Base-by-base conservation (phyloP, 2,888 invertebrate species). In the Polylopha cassiicola region DNA sequence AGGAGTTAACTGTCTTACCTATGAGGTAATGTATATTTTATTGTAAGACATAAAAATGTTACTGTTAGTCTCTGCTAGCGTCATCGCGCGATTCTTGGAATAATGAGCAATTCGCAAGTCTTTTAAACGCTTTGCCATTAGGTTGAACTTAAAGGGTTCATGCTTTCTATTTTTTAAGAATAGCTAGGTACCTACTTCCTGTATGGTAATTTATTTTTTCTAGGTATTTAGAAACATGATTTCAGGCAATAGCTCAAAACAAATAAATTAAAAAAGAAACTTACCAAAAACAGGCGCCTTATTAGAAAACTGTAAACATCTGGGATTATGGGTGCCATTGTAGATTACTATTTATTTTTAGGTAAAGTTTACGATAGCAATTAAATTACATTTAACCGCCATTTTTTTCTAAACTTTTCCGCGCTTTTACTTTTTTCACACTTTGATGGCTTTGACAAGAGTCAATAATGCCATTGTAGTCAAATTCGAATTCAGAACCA, bases 241-340 rank as follows among this genome's bases (percentile, higher is more conserved):
- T 42, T 20, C 27, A 10, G 21, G 17, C 39, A 42, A 38, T 37
- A 18, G 21, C 43, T 14, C 18, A 9, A 36, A 37, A 13, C 27
- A 27, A 17, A 17, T 11, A 28, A 15, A 4, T 28, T 3, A 15
- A 15, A 18, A n/a, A 10, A 18, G 21, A 23, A 31, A 62, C 80
- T 76, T 60, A 80, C 80, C 76, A 74, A 61, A 69, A 71, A 73
- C 53, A 69, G 53, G 34, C 75, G 74, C 47, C 61, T 57, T 38
- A 56, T 71, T 18, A 73, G 41, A 63, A 58, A 63, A 42, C 67
- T 68, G 48, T 56, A 67, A 54, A 54, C 53, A 44, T 66, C 58
- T 49, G 53, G 48, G 45, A 71, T 32, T 38, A 65, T 37, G 44
- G 59, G 54, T 56, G 56, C 55, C 55, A 70, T 53, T 43, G 59